A percentile compares a stretch with the other conserved stretches of the same genome.
phyloP scores from a whole-genome alignment of 1,140 invertebrate species.

The Drosophila littoralis region DNA sequence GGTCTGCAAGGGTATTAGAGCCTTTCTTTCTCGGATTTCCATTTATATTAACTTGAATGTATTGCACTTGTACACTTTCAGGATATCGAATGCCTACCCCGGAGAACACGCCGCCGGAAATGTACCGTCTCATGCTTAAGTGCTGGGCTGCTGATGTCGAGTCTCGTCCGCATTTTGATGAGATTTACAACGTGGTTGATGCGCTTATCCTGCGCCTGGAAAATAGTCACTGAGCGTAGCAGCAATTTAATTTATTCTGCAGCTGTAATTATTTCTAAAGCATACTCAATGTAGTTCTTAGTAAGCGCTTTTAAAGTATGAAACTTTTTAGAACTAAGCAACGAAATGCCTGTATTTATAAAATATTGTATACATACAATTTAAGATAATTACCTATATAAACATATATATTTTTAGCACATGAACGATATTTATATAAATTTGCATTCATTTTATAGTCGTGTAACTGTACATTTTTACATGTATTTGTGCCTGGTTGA shows the following conservation, averaged over 20 bases:
- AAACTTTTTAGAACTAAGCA: conserved; percentile 51
- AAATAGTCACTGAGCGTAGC: conserved; percentile 68
- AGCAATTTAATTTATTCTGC: conserved; percentile 1
- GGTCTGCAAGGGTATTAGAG: too few relatives aligned
- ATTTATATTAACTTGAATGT: too few relatives aligned
- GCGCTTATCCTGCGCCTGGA: conserved; percentile 79
- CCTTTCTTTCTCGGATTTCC: too few relatives aligned
- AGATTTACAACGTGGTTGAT: conserved; percentile 88
- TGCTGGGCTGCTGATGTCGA: conserved; percentile 98
- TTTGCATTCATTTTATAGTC: conserved; percentile 65
- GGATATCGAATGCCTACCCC: conserved; percentile 97
- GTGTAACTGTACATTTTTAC: conserved; percentile 64
- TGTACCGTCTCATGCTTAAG: conserved; percentile 95
- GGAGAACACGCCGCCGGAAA: conserved; percentile 93
- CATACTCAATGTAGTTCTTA: conserved; percentile 58
- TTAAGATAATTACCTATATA: conserved; percentile 22
- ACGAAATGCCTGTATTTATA: conserved; percentile 80
- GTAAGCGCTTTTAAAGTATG: conserved; percentile 75
- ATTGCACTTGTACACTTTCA: conserved; percentile 65
- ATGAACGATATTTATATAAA: conserved; percentile 53
- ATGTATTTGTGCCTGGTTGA: conserved; percentile 16
- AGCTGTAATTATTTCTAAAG: conserved; percentile 35
- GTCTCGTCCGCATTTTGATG: conserved; percentile 95
- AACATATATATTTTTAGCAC: conserved; percentile 52
- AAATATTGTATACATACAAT: conserved; percentile 49